Conservation (phyloP, 2,113 vertebrate genomes). For the Siphamia tubifer region DNA sequence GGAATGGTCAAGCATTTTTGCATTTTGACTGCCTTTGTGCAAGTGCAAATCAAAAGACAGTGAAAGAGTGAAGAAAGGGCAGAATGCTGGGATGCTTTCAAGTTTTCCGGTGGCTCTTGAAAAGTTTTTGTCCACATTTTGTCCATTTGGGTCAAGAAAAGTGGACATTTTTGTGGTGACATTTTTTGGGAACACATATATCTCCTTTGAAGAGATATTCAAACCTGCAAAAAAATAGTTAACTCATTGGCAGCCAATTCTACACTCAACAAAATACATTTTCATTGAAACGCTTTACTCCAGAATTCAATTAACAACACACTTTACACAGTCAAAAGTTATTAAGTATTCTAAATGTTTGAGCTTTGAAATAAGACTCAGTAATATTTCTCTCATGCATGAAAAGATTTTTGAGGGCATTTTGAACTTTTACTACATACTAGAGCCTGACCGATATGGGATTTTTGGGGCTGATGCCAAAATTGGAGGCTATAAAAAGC, state of each 20-base stretch:
- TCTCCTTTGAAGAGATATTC: slow-evolving; percentile 17
- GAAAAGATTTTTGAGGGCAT: too few species aligned
- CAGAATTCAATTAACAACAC: not conserved
- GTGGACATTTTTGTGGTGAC: slow-evolving; percentile 27
- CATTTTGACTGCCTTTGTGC: slow-evolving; percentile 74
- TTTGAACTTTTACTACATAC: too few species aligned
- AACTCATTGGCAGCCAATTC: too few species aligned
- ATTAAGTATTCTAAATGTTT: not conserved
- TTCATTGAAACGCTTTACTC: too few species aligned
- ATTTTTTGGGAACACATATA: slow-evolving; percentile 25
- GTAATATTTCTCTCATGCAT: too few species aligned
- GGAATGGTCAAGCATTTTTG: slow-evolving; percentile 79
- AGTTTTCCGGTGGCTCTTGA: slow-evolving; percentile 52
- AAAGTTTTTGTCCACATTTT: slow-evolving; percentile 42
- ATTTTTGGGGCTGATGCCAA: too few species aligned
- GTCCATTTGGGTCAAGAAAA: slow-evolving; percentile 15
- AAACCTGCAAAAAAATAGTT: not conserved
- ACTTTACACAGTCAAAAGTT: not conserved
- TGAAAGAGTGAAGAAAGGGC: slow-evolving; percentile 20
- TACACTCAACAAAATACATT: not conserved
- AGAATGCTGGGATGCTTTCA: slow-evolving; percentile 45
- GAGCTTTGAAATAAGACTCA: too few species aligned
- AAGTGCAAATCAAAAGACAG: slow-evolving; percentile 46
- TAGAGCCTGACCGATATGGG: too few species aligned
- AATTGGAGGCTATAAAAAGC: too few species aligned